Evolutionary conservation across 1,140 invertebrate genomes (phyloP).

Genomic region (Psix sp.): DNA sequence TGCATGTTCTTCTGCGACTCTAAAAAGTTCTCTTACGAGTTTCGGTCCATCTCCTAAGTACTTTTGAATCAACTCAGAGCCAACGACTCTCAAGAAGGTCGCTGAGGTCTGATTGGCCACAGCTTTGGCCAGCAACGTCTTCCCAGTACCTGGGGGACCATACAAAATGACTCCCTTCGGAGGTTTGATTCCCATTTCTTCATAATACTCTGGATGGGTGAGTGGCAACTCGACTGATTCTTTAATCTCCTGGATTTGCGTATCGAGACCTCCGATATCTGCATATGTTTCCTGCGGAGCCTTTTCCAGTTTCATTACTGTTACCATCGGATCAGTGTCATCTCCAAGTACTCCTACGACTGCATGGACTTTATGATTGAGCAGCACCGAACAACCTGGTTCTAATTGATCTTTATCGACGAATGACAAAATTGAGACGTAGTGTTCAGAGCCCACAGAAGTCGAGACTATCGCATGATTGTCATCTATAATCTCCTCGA

Average conservation of each 20-base stretch:
- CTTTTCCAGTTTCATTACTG: conserved; percentile 99
- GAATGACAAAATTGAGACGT: conserved; percentile 99
- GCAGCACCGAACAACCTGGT: conserved; percentile 97
- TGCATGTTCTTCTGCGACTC: conserved; percentile 99
- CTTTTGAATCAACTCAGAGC: conserved; percentile 99
- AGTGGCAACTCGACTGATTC: conserved; percentile 99
- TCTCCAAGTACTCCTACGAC: conserved; percentile 99
- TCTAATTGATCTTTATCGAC: conserved; percentile 99
- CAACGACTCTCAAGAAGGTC: conserved; percentile 98
- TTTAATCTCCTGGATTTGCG: conserved; percentile 99
- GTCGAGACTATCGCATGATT: conserved; percentile 99
- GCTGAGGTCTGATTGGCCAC: conserved; percentile 99
- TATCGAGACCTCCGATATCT: conserved; percentile 99
- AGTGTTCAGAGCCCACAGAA: conserved; percentile 99
- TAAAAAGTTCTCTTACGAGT: conserved; percentile 96
- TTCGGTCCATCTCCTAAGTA: conserved; percentile 99
- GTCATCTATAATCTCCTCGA: conserved; percentile 99
- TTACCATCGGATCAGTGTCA: conserved; percentile 99
- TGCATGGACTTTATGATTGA: conserved; percentile 99
- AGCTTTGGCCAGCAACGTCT: conserved; percentile 98
- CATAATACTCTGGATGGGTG: conserved; percentile 99
- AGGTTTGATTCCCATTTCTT: conserved; percentile 99
- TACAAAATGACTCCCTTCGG: conserved; percentile 99
- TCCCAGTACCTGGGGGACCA: conserved; percentile 98
- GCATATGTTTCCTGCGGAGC: conserved; percentile 99